These are phyloP conservation scores for Mallotus villosus DNA, from an alignment of 2,797 vertebrate species.

Conservation along the genomic window DNA sequence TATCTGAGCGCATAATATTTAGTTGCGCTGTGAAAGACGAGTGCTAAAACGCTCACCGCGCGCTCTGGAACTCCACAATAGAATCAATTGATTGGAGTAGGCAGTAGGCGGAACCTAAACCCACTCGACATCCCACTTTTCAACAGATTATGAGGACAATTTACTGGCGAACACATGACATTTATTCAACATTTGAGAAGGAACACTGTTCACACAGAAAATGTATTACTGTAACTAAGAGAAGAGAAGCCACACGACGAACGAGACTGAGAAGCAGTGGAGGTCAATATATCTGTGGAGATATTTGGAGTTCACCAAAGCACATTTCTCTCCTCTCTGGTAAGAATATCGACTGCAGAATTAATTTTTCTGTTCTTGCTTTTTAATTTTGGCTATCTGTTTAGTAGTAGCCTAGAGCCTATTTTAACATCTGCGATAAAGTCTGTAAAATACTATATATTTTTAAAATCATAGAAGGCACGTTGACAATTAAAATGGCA, in stretches of 20 bases:
- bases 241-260: slow-evolving; percentile 23
- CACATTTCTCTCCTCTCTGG: slow-evolving; percentile 44
- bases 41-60: slow-evolving; percentile 20
- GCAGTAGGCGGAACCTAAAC: slow-evolving; percentile 67
- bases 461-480: no score
- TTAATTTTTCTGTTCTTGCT: neutral
- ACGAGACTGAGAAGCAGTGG: slow-evolving; percentile 7
- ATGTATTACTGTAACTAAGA: slow-evolving; percentile 29
- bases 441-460: no score
- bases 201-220: slow-evolving; percentile 36
- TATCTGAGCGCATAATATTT: neutral
- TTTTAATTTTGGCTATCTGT: neutral
- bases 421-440: no score
- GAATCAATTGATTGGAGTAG: slow-evolving; percentile 53
- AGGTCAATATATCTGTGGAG: slow-evolving; percentile 52
- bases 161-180: slow-evolving; percentile 54
- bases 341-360: slow-evolving; percentile 41
- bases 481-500: no score
- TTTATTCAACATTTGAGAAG: slow-evolving; percentile 31
- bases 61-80: slow-evolving; percentile 34
- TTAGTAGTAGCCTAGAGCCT: neutral
- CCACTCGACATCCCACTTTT: slow-evolving; percentile 62
- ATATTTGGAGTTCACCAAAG: slow-evolving; percentile 59
- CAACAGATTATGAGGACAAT: slow-evolving; percentile 57
- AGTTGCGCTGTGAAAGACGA: slow-evolving; percentile 28